Conservation (phyloP, 2,113 vertebrate genomes). For the Gadus chalcogrammus region DNA sequence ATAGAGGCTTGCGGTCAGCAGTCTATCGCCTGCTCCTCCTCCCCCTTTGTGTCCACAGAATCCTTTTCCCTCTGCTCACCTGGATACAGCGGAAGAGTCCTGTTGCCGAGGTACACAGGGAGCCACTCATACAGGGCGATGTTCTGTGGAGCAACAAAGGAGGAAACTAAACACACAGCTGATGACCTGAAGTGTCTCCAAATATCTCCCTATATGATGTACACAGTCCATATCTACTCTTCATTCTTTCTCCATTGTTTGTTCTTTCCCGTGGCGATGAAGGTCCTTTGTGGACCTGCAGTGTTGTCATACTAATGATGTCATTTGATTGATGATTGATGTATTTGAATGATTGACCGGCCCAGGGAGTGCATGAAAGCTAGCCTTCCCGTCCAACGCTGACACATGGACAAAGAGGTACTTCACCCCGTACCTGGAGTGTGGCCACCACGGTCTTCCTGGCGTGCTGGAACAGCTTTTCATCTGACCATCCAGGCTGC, state of each 20-base stretch:
- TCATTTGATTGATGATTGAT: too few species aligned
- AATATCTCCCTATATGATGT: too few species aligned
- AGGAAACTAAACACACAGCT: constrained; percentile 10
- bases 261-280: too few species aligned
- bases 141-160: constrained; percentile 65
- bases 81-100: constrained; percentile 65
- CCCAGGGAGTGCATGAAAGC: too few species aligned
- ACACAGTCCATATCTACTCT: too few species aligned
- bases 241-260: too few species aligned
- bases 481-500: constrained; percentile 82
- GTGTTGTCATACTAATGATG: too few species aligned
- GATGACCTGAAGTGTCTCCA: constrained; percentile 24
- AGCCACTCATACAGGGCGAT: constrained; percentile 91
- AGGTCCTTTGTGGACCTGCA: too few species aligned
- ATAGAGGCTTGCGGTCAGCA: constrained; percentile 53
- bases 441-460: constrained; percentile 85
- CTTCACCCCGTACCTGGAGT: constrained; percentile 84
- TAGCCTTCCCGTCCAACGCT: too few species aligned
- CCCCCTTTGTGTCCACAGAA: constrained; percentile 28
- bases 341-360: too few species aligned
- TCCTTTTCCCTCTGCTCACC: constrained; percentile 69
- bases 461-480: constrained; percentile 86
- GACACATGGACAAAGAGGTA: background rate
- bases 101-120: constrained; percentile 68
- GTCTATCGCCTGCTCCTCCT: constrained; percentile 54